Conservation (phyloP, 2,113 vertebrate species). For the human region GRCh38 chr14:64281001-64281500, state of each 20-base stretch:
- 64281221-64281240: neutral
- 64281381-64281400: conserved; percentile 14
- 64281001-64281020: too few species aligned
- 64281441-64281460: neutral
- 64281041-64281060: neutral
- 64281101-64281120: neutral
- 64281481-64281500: neutral
- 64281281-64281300: neutral
- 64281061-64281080: neutral
- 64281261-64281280: neutral
- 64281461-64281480: neutral
- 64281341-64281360: neutral
- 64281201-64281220: neutral
- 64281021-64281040: neutral
- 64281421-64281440: neutral
- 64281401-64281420: neutral
- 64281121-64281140: neutral
- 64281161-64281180: neutral
- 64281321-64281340: neutral
- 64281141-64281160: neutral
- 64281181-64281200: neutral
- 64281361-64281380: neutral
- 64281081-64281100: neutral
- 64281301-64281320: conserved; percentile 3
- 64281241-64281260: neutral